A percentile compares a stretch with the other conserved stretches of the same genome.
phyloP scores from a whole-genome alignment of 2,797 vertebrate genomes.

The Sebastiscus tertius region DNA sequence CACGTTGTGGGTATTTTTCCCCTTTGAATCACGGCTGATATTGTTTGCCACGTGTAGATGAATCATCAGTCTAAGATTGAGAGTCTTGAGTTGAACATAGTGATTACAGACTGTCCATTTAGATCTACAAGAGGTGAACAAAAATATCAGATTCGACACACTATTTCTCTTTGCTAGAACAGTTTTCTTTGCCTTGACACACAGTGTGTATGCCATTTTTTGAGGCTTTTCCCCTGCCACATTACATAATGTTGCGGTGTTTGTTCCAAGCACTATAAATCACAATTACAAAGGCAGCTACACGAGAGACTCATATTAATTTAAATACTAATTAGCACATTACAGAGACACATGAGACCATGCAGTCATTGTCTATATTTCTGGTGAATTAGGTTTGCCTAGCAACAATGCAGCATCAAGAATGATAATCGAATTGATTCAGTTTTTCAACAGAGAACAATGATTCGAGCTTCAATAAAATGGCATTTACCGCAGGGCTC shows the following conservation, averaged over 20 bases:
- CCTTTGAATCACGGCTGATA: neutral
- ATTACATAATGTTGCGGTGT: slow-evolving; percentile 26
- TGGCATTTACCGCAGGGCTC: neutral
- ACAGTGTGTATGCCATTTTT: neutral
- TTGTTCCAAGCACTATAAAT: slow-evolving; percentile 42
- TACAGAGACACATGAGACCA: slow-evolving; percentile 40
- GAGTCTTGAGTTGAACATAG: neutral
- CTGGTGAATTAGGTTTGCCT: slow-evolving; percentile 13
- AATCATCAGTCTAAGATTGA: neutral
- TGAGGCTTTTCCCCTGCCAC: neutral
- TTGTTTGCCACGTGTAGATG: neutral
- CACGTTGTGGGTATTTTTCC: neutral
- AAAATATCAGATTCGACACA: neutral
- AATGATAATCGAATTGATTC: neutral
- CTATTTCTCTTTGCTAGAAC: neutral
- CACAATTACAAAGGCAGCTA: slow-evolving; percentile 43
- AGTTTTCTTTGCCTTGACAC: neutral
- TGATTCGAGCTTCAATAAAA: neutral
- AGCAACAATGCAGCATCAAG: slow-evolving; percentile 5
- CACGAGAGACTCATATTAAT: slow-evolving; percentile 43
- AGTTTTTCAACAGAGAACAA: neutral
- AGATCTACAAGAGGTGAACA: neutral
- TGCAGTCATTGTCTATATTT: neutral
- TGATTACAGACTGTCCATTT: neutral
- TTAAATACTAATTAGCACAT: slow-evolving; percentile 68